Base-by-base conservation (phyloP, 2,888 invertebrate genomes). In the Epirrita christyi region DNA sequence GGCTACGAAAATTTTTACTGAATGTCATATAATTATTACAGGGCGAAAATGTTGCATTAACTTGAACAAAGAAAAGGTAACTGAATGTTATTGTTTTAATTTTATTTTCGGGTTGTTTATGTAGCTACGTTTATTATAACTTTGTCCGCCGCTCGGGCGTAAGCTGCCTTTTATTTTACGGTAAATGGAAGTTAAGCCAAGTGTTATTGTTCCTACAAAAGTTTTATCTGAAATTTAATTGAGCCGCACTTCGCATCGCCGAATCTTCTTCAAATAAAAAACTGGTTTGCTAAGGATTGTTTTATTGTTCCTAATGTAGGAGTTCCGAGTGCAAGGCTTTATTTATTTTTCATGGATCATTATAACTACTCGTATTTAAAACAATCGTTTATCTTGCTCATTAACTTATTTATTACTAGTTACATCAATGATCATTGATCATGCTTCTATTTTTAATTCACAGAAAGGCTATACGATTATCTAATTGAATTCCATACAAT, bases 91-190 rank as follows among this genome's bases (percentile, higher is more conserved):
- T 66, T 64, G 60, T 66, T 66, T 61, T 60, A 66, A 66, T 61
- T 54, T 66, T 60, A 62, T 63, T 62, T 64, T 64, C 28, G 62
- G 61, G 58, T 60, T 66, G 66, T 64, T 64, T 64, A 66, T 61
- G 61, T 59, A 66, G 59, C 59, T 60, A 9, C 56, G 61, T 63
- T 63, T 63, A 66, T 61, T 63, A 59, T 60, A 62, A 66, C 61
- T 62, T 66, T 52, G 61, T 49, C 61, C 54, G 54, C 62, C 50
- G 62, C 55, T 46, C 45, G 45, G 54, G 59, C 59, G 55, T 57
- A 61, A 44, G 55, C 40, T 47, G 37, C 40, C 60, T 46, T 61
- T 63, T 55, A 60, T 59, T 60, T 60, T 37, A 58, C 58, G 59
- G 61, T 58, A 59, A 59, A 60, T 64, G 61, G 56, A 66, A 51